phyloP scores from a whole-genome alignment of 2,113 vertebrate genomes.

The Formicarius rufipectus region DNA sequence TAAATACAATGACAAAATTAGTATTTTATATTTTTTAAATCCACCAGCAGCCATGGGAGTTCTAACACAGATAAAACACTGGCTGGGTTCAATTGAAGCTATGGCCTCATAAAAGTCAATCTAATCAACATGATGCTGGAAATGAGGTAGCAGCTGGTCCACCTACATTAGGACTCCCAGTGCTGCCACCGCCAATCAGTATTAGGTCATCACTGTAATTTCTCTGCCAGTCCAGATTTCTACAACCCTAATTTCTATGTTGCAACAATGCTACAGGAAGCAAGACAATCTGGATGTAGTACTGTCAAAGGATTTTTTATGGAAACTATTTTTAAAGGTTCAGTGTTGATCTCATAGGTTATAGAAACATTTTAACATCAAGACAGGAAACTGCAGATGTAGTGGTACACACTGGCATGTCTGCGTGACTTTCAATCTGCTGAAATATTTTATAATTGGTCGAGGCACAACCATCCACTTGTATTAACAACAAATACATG shows the following conservation, averaged over 20 bases:
- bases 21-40: background rate
- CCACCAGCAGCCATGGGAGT: background rate
- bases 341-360: background rate
- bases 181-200: background rate
- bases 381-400: background rate
- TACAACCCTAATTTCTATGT: background rate
- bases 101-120: background rate
- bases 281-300: background rate
- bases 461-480: background rate
- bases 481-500: background rate
- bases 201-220: background rate
- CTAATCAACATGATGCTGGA: background rate
- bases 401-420: too few relatives aligned
- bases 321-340: background rate
- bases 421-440: background rate
- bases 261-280: background rate
- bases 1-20: background rate
- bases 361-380: background rate
- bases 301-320: background rate
- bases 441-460: background rate
- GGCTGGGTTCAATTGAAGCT: background rate
- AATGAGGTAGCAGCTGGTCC: background rate
- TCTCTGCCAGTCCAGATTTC: background rate
- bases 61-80: background rate
- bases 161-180: background rate